Percentiles rank a stretch among this genome's conserved stretches.
Evolutionary conservation across 1,140 invertebrate genomes (phyloP).

Genomic region (Hylyphantes graminicola): DNA sequence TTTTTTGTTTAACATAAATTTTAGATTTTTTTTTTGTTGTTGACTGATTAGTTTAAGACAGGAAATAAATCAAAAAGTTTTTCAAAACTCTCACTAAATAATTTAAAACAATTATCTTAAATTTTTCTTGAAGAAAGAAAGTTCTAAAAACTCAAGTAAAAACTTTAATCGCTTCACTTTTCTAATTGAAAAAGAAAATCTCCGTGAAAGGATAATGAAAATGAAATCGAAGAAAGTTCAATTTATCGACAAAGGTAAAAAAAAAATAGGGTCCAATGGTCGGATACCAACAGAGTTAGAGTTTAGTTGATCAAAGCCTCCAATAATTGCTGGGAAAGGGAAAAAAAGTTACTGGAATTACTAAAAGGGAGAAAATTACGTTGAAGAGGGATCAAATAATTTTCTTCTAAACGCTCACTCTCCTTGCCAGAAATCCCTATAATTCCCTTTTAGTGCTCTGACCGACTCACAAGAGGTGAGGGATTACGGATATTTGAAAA

Average conservation of each 20-base stretch:
- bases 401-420: conserved; percentile 58
- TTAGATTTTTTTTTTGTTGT: no score
- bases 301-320: conserved; percentile 32
- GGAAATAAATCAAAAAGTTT: no score
- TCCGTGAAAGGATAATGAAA: conserved; percentile 13
- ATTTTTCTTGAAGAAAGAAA: no score
- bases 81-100: no score
- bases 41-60: no score
- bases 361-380: conserved; percentile 49
- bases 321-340: conserved; percentile 52
- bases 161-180: no score
- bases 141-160: no score
- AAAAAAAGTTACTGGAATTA: conserved; percentile 41
- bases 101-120: no score
- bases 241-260: conserved; percentile 20
- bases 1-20: no score
- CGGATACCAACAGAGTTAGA: background rate
- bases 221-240: conserved; percentile 30
- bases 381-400: conserved; percentile 57
- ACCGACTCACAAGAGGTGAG: background rate
- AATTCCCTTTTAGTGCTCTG: conserved; percentile 54
- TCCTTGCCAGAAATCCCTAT: conserved; percentile 50
- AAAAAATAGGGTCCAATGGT: conserved; percentile 6
- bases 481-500: no score
- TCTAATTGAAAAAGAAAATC: background rate